These are phyloP conservation scores for Euzetes globulus DNA, from an alignment of 2,888 invertebrate genomes.

Conservation along the genomic window DNA sequence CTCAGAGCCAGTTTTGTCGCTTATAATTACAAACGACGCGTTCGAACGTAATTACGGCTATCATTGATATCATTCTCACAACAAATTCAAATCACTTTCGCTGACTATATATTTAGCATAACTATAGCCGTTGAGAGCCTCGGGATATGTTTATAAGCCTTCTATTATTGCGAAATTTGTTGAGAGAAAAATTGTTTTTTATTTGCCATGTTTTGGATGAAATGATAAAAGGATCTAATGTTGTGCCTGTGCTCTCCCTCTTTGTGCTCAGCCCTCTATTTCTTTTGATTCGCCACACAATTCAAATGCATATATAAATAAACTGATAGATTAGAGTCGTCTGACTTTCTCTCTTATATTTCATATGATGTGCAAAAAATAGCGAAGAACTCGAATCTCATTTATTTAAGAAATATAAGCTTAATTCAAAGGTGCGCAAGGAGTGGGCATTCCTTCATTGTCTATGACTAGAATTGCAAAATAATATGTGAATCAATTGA, in stretches of 20 bases:
- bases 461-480: no score
- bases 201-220: constrained; percentile 14
- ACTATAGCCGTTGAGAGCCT: background rate
- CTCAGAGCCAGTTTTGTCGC: background rate
- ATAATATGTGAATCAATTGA: no score
- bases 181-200: constrained; percentile 17
- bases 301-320: background rate
- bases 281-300: background rate
- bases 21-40: constrained; percentile 25
- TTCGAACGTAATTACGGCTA: constrained; percentile 5
- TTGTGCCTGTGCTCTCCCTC: background rate
- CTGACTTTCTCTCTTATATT: background rate
- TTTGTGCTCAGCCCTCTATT: background rate
- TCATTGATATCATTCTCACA: background rate
- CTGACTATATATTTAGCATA: background rate
- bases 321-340: background rate
- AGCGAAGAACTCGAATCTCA: background rate
- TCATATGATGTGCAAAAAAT: background rate
- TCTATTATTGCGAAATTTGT: constrained; percentile 16
- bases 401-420: background rate
- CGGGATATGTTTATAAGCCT: constrained; percentile 17
- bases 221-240: constrained; percentile 11
- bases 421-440: no score
- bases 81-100: background rate
- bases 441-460: no score